Base-by-base conservation (phyloP, 2,113 vertebrate genomes). In the Platysteira castanea region DNA sequence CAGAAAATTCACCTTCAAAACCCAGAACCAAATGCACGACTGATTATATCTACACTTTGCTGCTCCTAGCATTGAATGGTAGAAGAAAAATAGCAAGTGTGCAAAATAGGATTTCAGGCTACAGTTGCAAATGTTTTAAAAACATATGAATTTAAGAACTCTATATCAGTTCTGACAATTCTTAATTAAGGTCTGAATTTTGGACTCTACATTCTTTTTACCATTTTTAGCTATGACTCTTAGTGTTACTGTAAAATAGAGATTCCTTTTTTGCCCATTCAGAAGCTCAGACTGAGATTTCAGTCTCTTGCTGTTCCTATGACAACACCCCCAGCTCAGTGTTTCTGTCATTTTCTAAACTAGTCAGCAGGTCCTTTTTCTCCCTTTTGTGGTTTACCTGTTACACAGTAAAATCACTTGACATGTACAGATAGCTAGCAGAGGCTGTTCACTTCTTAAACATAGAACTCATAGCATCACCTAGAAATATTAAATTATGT, bases 301-400 rank as follows among this genome's bases (percentile, higher is more conserved):
- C 10, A 59, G 30, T 49, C n/a, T 63, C 54, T 79, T 81, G 80
- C 87, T 63, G 89, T 96, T 96, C 57, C 92, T 95, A 82, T 97
- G 94, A 95, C 93, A 95, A 93, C 68, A 79, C 52, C 85, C 33
- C n/a, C 15, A n/a, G 35, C 35, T 85, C 53, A 80, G 70, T 73
- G 44, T 87, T 91, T 84, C 77, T 84, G 42, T 82, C 19, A 35
- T 88, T 94, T 96, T 57, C 63, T 73, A 77, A 93, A 18, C 46
- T 52, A 86, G 37, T 64, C 59, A 95, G 50, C 30, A 31, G 20
- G 19, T 59, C 7, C 23, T 67, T 83, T 64, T 76, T 24, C 20
- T 67, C 80, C 30, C 11, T 74, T 88, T 60, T 30, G 46, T 80
- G 41, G 28, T 87, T 95, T 65, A 86, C 61, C 39, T 56, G 11